Evolutionary conservation across 2,113 vertebrate species (phyloP).

Genomic region (Argyrosomus japonicus): DNA sequence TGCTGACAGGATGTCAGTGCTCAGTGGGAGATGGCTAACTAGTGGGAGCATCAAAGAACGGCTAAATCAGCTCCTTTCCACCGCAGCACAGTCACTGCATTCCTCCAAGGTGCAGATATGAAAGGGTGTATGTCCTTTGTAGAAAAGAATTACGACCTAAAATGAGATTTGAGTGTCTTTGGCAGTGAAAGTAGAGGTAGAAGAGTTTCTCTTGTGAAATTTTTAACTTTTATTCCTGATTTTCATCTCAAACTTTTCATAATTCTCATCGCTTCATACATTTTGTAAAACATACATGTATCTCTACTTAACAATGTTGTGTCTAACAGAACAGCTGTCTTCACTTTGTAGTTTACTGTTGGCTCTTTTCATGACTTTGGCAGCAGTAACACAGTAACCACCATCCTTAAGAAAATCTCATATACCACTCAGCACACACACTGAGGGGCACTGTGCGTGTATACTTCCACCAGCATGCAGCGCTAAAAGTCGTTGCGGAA

Average conservation of each 20-base stretch:
- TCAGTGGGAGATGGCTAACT: constrained; percentile 78
- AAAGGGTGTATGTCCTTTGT: constrained; percentile 43
- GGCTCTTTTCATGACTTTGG: constrained; percentile 69
- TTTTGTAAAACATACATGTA: constrained; percentile 36
- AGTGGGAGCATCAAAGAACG: constrained; percentile 81
- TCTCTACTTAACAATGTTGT: constrained; percentile 26
- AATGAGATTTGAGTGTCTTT: background rate
- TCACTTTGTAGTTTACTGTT: constrained; percentile 73
- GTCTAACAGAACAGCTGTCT: constrained; percentile 69
- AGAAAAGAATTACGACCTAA: constrained; percentile 1
- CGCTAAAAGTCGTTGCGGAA: constrained; percentile 46
- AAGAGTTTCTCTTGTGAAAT: background rate
- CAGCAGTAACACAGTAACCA: constrained; percentile 69
- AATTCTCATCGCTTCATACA: background rate
- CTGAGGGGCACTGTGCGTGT: constrained; percentile 39
- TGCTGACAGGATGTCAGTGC: constrained; percentile 82
- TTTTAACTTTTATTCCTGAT: background rate
- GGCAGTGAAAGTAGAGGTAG: background rate
- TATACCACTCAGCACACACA: constrained; percentile 67
- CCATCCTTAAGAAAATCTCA: constrained; percentile 58
- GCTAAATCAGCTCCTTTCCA: constrained; percentile 74
- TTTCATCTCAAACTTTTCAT: background rate
- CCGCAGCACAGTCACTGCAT: constrained; percentile 64
- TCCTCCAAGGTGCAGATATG: constrained; percentile 72
- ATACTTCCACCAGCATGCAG: constrained; percentile 23